A percentile compares a stretch with the other conserved stretches of the same genome.
Conservation (phyloP, 2,797 vertebrate species). For the Clarias platycephalus region DNA sequence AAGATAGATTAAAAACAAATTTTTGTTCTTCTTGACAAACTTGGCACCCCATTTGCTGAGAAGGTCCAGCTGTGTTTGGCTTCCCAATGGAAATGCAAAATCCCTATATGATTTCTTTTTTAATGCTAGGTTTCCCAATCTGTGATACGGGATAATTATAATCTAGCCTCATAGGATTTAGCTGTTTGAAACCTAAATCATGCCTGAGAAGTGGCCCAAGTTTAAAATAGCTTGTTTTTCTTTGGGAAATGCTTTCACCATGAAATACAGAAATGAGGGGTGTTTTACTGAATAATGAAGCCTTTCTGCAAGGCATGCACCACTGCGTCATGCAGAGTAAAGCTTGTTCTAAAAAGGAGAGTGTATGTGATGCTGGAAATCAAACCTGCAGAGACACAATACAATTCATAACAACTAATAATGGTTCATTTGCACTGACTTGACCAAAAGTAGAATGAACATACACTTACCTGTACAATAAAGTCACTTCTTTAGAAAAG, state of each 20-base stretch:
- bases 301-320: not conserved
- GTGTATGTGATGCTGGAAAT: not conserved
- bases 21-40: not conserved
- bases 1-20: not conserved
- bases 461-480: no score
- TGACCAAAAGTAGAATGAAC: not conserved
- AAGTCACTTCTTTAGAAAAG: no score
- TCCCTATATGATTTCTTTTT: constrained; percentile 15
- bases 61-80: constrained; percentile 36
- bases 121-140: constrained; percentile 32
- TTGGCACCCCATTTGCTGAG: not conserved
- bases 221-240: not conserved
- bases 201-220: not conserved
- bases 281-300: not conserved
- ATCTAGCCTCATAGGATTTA: constrained; percentile 10
- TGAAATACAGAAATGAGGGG: constrained; percentile 15
- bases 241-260: not conserved
- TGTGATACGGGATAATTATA: constrained; percentile 34
- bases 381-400: not conserved
- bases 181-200: constrained; percentile 17
- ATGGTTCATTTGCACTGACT: not conserved
- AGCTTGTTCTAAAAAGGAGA: not conserved
- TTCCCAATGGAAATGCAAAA: constrained; percentile 39
- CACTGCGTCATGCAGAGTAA: not conserved
- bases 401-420: not conserved